Evolutionary conservation across 2,113 vertebrate genomes (phyloP).

Genomic region (Psammodynastes pulverulentus): DNA sequence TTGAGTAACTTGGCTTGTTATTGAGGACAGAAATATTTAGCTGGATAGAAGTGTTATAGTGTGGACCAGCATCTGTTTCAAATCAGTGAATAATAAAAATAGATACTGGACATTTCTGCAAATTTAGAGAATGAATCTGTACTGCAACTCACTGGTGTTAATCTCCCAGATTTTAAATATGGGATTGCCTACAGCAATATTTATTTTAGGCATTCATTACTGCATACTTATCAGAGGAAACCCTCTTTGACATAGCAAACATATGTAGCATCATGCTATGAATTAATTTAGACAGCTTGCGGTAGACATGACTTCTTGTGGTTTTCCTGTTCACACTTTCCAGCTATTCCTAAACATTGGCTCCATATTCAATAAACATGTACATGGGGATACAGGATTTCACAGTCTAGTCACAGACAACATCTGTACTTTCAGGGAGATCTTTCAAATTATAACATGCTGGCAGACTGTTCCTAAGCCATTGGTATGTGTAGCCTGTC

Average conservation of each 20-base stretch:
- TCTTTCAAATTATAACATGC: not conserved
- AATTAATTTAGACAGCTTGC: not conserved
- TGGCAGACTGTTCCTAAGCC: not conserved
- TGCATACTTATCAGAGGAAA: not conserved
- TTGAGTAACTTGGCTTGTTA: not conserved
- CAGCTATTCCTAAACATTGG: too few species aligned
- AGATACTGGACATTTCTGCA: not conserved
- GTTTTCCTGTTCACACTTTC: not conserved
- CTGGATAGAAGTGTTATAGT: not conserved
- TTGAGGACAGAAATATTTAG: not conserved
- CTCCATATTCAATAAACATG: not conserved
- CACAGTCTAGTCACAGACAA: not conserved
- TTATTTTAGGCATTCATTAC: not conserved
- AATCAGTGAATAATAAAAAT: not conserved
- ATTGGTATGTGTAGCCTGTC: not conserved
- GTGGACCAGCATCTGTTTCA: not conserved
- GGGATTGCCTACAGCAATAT: not conserved
- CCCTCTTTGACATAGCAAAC: not conserved
- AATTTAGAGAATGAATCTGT: not conserved
- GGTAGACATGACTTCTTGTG: not conserved
- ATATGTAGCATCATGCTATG: not conserved
- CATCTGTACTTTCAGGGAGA: not conserved
- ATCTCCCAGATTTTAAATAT: not conserved
- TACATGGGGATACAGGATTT: not conserved
- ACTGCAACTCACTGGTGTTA: not conserved